A percentile compares a stretch with the other conserved stretches of the same genome.
These are phyloP conservation scores for Scartelaos histophorus DNA, from an alignment of 2,113 vertebrate genomes.

Conservation along the genomic window DNA sequence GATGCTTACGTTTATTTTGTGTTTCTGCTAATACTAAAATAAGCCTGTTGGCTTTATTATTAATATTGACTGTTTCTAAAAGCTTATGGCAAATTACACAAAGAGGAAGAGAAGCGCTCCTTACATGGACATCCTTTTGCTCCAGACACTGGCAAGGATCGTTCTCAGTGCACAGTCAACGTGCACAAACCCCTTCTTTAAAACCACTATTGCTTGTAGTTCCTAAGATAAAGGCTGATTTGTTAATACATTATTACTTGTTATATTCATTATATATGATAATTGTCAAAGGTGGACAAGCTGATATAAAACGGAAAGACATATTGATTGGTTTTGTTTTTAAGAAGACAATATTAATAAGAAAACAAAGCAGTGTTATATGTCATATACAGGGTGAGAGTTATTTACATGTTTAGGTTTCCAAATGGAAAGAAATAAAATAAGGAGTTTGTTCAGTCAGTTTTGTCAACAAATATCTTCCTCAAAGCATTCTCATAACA, in stretches of 20 bases:
- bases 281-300: slow-evolving; percentile 94
- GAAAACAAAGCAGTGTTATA: slow-evolving; percentile 66
- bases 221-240: slow-evolving; percentile 82
- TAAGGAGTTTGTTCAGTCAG: slow-evolving; percentile 63
- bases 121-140: slow-evolving; percentile 72
- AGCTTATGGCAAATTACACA: slow-evolving; percentile 80
- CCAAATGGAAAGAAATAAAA: slow-evolving; percentile 57
- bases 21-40: background rate
- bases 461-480: slow-evolving; percentile 80
- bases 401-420: slow-evolving; percentile 85
- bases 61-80: slow-evolving; percentile 80
- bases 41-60: slow-evolving; percentile 24
- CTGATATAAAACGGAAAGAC: slow-evolving; percentile 86
- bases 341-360: slow-evolving; percentile 84
- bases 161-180: slow-evolving; percentile 92
- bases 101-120: slow-evolving; percentile 80
- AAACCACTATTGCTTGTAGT: slow-evolving; percentile 91
- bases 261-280: slow-evolving; percentile 74
- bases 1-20: slow-evolving; percentile 9
- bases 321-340: slow-evolving; percentile 77
- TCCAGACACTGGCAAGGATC: slow-evolving; percentile 87
- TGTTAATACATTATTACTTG: slow-evolving; percentile 84
- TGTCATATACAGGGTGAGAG: slow-evolving; percentile 70
- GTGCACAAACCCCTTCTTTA: slow-evolving; percentile 87
- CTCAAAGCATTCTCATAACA: slow-evolving; percentile 90